Percentiles rank a stretch among this genome's conserved stretches.
phyloP scores from a whole-genome alignment of 2,888 invertebrate species.

The Bimastos eiseni region DNA sequence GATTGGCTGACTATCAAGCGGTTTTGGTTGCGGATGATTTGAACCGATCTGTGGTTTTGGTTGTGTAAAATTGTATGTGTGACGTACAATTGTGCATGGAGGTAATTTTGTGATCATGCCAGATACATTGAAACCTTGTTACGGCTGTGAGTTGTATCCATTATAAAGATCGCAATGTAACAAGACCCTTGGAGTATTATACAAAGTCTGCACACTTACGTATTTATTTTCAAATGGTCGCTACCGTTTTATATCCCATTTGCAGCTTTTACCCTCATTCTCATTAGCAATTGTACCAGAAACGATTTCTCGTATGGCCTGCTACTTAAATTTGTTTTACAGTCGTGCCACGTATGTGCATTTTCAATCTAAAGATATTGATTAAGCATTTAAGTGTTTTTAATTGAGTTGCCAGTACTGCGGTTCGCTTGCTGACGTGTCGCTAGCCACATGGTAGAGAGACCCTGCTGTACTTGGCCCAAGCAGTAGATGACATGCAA shows the following conservation, averaged over 20 bases:
- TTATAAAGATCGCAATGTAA: neutral
- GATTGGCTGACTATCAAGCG: neutral
- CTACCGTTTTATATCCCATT: neutral
- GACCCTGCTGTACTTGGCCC: neutral
- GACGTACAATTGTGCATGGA: neutral
- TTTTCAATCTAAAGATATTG: neutral
- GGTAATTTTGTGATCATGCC: conserved; percentile 6
- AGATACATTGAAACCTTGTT: neutral
- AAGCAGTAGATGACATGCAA: neutral
- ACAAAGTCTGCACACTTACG: neutral
- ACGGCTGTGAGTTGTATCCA: neutral
- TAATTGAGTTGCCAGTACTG: neutral
- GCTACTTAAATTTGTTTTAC: neutral
- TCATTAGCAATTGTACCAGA: neutral
- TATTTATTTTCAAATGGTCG: neutral
- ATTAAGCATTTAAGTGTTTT: neutral
- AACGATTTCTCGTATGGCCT: neutral
- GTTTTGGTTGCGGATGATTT: neutral
- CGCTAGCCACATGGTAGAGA: neutral
- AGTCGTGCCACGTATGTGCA: neutral
- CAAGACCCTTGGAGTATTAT: neutral
- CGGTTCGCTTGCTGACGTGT: neutral
- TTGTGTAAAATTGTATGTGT: neutral
- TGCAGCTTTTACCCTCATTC: neutral
- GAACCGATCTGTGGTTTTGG: neutral